A percentile compares a stretch with the other conserved stretches of the same genome.
Evolutionary conservation across 2,888 invertebrate species (phyloP).

Genomic region (Galeruca laticollis): DNA sequence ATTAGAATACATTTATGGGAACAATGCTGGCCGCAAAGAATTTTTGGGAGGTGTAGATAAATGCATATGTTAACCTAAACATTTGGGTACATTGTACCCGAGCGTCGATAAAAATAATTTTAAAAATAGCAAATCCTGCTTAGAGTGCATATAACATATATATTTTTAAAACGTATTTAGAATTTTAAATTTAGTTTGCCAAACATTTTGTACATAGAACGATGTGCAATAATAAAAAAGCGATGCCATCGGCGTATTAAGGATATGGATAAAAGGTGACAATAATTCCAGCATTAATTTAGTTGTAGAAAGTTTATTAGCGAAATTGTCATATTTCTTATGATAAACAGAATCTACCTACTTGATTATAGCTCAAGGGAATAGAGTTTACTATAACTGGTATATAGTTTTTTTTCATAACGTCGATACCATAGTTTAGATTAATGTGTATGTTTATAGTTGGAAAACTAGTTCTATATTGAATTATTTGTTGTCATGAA

Average conservation of each 20-base stretch:
- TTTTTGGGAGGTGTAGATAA: slow-evolving; percentile 28
- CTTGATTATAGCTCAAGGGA: too few relatives aligned
- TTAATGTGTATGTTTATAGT: too few relatives aligned
- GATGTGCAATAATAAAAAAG: slow-evolving; percentile 47
- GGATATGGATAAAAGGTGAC: neutral
- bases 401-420: too few relatives aligned
- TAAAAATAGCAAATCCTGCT: slow-evolving; percentile 58
- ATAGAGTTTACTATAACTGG: too few relatives aligned
- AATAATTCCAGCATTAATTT: too few relatives aligned
- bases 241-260: slow-evolving; percentile 34
- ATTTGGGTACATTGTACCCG: slow-evolving; percentile 55
- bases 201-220: slow-evolving; percentile 56
- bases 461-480: too few relatives aligned
- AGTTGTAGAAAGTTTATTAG: too few relatives aligned
- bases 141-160: slow-evolving; percentile 59
- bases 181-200: slow-evolving; percentile 63
- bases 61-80: slow-evolving; percentile 44
- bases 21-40: slow-evolving; percentile 15
- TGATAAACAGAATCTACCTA: too few relatives aligned
- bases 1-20: slow-evolving; percentile 14
- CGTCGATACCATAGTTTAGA: too few relatives aligned
- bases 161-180: slow-evolving; percentile 61
- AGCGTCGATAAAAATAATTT: slow-evolving; percentile 56
- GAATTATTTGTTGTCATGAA: too few relatives aligned
- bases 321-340: too few relatives aligned